These are phyloP conservation scores for Pyrgus malvae DNA, from an alignment of 2,888 invertebrate genomes.

Conservation along the genomic window DNA sequence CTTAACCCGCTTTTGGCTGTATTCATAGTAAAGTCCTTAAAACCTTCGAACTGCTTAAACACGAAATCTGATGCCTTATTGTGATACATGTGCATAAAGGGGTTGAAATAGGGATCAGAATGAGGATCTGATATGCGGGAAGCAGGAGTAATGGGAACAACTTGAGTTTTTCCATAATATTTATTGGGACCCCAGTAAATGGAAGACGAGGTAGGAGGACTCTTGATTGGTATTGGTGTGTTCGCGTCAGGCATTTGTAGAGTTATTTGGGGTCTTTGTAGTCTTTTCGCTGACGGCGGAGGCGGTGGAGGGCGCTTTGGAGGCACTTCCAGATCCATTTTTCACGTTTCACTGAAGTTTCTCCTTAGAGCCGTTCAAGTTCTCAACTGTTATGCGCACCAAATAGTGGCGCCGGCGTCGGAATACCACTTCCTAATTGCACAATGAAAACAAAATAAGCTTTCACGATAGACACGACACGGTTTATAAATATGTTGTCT, in stretches of 20 bases:
- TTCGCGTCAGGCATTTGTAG: slow-evolving; percentile 67
- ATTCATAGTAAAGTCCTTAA: slow-evolving; percentile 88
- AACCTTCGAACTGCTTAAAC: slow-evolving; percentile 90
- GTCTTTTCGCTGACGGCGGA: slow-evolving; percentile 53
- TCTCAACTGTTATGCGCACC: too few relatives aligned
- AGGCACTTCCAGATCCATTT: slow-evolving; percentile 57
- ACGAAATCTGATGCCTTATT: slow-evolving; percentile 89
- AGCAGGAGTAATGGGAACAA: slow-evolving; percentile 50
- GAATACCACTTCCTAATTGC: slow-evolving; percentile 35
- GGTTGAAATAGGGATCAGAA: slow-evolving; percentile 62
- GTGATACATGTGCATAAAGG: slow-evolving; percentile 78
- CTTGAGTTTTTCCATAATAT: slow-evolving; percentile 47
- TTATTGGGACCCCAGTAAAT: slow-evolving; percentile 48
- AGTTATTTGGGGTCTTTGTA: slow-evolving; percentile 72
- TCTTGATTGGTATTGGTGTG: slow-evolving; percentile 47
- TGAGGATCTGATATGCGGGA: slow-evolving; percentile 64
- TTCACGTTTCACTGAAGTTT: not conserved
- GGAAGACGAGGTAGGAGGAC: slow-evolving; percentile 47
- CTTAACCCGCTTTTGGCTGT: slow-evolving; percentile 90
- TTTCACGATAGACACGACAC: slow-evolving; percentile 35
- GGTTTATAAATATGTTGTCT: slow-evolving; percentile 30
- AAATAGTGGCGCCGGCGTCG: slow-evolving; percentile 55
- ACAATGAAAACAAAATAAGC: slow-evolving; percentile 47
- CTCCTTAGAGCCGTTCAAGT: too few relatives aligned
- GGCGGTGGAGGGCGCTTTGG: slow-evolving; percentile 61